Base-by-base conservation (phyloP, 2,888 invertebrate species). In the Synanthedon myopaeformis region DNA sequence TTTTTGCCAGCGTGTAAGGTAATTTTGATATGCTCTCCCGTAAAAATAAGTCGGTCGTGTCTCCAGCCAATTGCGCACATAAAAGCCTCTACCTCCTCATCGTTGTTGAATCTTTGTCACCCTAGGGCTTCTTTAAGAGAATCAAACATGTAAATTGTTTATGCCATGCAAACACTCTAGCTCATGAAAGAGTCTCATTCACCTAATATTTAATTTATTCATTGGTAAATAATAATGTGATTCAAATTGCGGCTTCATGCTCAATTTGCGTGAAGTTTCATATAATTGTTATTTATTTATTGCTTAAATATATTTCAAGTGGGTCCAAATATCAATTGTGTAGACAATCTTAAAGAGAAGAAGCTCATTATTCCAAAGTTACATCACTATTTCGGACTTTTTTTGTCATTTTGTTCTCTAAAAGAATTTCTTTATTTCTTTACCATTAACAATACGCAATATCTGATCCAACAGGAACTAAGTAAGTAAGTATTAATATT, bases 391-490 rank as follows among this genome's bases (percentile, higher is more conserved):
- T 28, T 28, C 28, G 8, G 8, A 8, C 28, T 28, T 28, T 28
- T 28, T 28, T 28, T 28, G 28, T 28, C 28, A 28, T 28, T 28
- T 23, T 23, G 23, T 23, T 5, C 17, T 17, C 17, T 17, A 2
- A 2, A 17, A 17, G 5, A 3, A 1, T 1, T 1, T 23, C 3
- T 1, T 35, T 35, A 35, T 35, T 35, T 35, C 35, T 35, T 10
- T 10, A 35, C 35, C 35, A 35, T 35, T 3, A 45, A 17, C 10
- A 49, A 17, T 19, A 17, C 49, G 49, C 17, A 49, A 45, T 49
- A 49, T 12, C 56, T 63, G 62, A 64, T 63, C 59, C 57, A 62
- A 63, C 67, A 70, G 76, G 77, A 76, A 73, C 68, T 65, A 65
- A 67, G 61, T 66, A 10, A 6, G 28, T 28, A 28, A 35, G 35